Percentiles rank a stretch among this genome's conserved stretches.
Conservation (phyloP, 2,797 vertebrate species). For the Phoxinus dragarum region DNA sequence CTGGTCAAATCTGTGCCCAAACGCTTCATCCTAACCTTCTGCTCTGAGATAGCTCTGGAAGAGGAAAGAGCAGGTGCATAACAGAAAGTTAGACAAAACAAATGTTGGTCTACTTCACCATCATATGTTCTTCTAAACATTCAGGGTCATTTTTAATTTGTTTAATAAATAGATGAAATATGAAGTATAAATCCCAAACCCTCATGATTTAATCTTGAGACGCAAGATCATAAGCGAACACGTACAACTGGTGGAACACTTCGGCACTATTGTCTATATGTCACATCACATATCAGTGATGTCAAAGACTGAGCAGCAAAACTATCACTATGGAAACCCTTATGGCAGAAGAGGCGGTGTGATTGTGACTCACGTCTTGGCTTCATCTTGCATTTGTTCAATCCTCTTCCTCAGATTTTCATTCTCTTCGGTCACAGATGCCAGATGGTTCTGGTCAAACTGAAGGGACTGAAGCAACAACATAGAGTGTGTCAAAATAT, state of each 20-base stretch:
- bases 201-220: not conserved
- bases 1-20: constrained; percentile 92
- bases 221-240: constrained; percentile 1
- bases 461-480: constrained; percentile 82
- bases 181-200: not conserved
- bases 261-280: not conserved
- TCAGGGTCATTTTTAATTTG: not conserved
- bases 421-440: constrained; percentile 86
- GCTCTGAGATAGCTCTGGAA: constrained; percentile 91
- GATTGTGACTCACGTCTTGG: constrained; percentile 88
- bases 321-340: constrained; percentile 56
- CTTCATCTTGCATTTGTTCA: constrained; percentile 90
- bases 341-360: constrained; percentile 47
- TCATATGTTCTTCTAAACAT: not conserved
- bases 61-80: not conserved
- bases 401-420: constrained; percentile 89
- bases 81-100: not conserved
- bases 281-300: constrained; percentile 42
- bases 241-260: not conserved
- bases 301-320: constrained; percentile 37
- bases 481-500: not conserved
- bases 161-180: not conserved
- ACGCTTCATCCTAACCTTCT: constrained; percentile 93
- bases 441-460: constrained; percentile 89
- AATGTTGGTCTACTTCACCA: not conserved